These are phyloP conservation scores for Trileptium ribeirensis DNA, from an alignment of 2,888 invertebrate genomes.

Conservation along the genomic window DNA sequence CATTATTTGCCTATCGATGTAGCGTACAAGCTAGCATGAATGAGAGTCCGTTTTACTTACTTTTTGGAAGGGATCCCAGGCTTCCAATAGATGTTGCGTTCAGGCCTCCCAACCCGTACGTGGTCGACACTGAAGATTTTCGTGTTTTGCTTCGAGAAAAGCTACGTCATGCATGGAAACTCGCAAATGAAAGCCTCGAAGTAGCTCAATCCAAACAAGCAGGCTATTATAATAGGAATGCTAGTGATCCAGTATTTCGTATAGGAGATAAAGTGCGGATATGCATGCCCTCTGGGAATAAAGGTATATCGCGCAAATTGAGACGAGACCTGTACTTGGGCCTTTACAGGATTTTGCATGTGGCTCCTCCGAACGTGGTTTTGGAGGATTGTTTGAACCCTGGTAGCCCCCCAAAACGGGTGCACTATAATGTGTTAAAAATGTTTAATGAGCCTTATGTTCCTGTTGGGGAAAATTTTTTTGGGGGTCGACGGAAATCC, in stretches of 20 bases:
- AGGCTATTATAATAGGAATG: neutral
- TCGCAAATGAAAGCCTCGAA: neutral
- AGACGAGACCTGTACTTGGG: neutral
- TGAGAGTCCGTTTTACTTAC: constrained; percentile 10
- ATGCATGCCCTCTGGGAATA: neutral
- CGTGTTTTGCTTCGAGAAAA: neutral
- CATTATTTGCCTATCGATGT: constrained; percentile 15
- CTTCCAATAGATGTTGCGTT: constrained; percentile 15
- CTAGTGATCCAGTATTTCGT: neutral
- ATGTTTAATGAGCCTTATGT: neutral
- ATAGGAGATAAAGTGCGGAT: neutral
- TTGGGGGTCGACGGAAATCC: no score
- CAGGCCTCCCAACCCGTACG: neutral
- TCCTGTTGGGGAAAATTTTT: neutral
- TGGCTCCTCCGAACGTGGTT: neutral
- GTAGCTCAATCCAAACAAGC: neutral
- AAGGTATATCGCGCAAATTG: neutral
- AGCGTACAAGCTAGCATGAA: neutral
- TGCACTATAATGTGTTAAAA: neutral
- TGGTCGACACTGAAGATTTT: neutral
- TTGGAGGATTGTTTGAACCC: neutral
- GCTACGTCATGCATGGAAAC: neutral
- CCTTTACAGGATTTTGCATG: neutral
- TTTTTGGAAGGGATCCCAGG: constrained; percentile 18
- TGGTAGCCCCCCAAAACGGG: neutral